Base-by-base conservation (phyloP, 1,140 invertebrate genomes). In the Tetramorium alpestre region DNA sequence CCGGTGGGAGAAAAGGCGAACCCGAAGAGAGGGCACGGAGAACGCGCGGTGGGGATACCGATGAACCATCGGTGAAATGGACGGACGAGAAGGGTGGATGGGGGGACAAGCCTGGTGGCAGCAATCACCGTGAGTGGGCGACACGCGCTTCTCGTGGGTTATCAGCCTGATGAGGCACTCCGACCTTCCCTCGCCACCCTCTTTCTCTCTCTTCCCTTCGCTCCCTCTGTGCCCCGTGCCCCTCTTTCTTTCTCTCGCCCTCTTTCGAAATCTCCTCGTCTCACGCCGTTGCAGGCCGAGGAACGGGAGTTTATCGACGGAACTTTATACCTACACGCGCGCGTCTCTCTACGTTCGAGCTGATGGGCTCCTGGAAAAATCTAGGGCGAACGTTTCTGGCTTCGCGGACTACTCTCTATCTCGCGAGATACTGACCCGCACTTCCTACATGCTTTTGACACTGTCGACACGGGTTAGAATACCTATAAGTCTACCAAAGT, bases 91-190 rank as follows among this genome's bases (percentile, higher is more conserved):
- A 41, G 56, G 28, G 75, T 82, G 51, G 62, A 58, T 22, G 22
- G 62, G 78, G 88, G 78, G 88, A 92, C 85, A 92, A 92, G 87
- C 87, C 89, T 92, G 91, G 91, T 90, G 91, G 92, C 89, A 90
- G 92, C 93, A 93, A 94, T 94, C 93, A 93, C 90, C 89, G 91
- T 93, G 93, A 94, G 94, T 94, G 92, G 93, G 93, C 93, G 93
- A 94, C 93, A 94, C 91, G 93, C 93, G 92, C 91, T 94, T 92
- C 92, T 92, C 87, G 86, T 91, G 89, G 91, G 91, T 93, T 92
- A 93, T 93, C 90, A 87, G 89, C 85, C 85, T 91, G 92, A 92
- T 91, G 91, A 93, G 88, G 85, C 85, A 88, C 86, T 89, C 86
- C 82, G 81, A 70, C 58, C 60, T 85, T 86, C 65, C 47, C 62